Base-by-base conservation (phyloP, 2,113 vertebrate species). In the Beaufortia kweichowensis region DNA sequence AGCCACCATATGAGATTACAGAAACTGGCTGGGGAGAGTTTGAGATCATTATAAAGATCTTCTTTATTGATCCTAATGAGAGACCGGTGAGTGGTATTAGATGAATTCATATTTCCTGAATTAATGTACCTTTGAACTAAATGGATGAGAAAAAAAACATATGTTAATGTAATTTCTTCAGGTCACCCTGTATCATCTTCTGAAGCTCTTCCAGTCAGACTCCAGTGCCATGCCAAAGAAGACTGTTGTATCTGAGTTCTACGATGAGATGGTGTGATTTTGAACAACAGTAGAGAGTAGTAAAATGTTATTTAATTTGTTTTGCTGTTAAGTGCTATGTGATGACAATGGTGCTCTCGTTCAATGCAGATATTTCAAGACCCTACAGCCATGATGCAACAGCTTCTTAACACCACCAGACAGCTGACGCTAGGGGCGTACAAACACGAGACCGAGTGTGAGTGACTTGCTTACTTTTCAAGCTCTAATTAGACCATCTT, bases 21-120 rank as follows among this genome's bases (percentile, higher is more conserved):
- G 97, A 99, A 90, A 99, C 97, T 0, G 97, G 97, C 65, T 99
- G 97, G 97, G 97, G 96, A 62, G 97, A 99, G 94, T 99, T 99
- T 53, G 97, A 99, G 92, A 98, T 99, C 80, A 97, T 98, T 85
- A 94, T 99, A 75, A 99, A 98, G 89, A 98, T 99, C 87, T 98
- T 98, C 89, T 99, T 99, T 85, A 98, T 98, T 60, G 97, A 99
- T 87, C 97, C 97, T 43, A 99, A 99, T 79, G 97, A 99, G 90
- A 94, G 96, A 89, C 93, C 97, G 26, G 97, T 99, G 84, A 96
- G 96, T 92, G 1, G 3, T 39, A 23, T 57, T 31, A 46, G 17
- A 29, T 48, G 0, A 11, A 24, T 29, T 67, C 23, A n/a, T n/a
- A n/a, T n/a, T n/a, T n/a, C 7, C 24, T 6, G 4, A 8, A 48